phyloP scores from a whole-genome alignment of 2,888 invertebrate genomes.

The Scaptomyza cyrtandrae region DNA sequence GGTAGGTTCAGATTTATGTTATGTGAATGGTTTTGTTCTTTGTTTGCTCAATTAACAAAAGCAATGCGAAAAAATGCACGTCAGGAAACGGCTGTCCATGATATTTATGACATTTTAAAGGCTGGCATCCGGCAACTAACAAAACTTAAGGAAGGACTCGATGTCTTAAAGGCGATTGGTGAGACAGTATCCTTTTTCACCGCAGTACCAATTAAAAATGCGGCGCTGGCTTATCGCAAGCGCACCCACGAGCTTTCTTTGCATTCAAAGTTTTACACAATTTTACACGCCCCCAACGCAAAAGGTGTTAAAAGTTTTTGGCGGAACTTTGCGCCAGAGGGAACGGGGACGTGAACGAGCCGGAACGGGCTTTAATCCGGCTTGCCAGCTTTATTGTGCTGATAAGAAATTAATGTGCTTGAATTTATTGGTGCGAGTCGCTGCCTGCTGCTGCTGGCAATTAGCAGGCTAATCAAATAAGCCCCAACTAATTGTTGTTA shows the following conservation, averaged over 20 bases:
- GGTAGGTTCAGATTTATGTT: constrained; percentile 49
- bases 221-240: constrained; percentile 73
- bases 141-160: constrained; percentile 2
- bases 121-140: constrained; percentile 34
- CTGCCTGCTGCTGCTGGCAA: constrained; percentile 51
- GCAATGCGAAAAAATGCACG: constrained; percentile 23
- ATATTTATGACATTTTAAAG: constrained; percentile 75
- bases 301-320: constrained; percentile 57
- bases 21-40: constrained; percentile 28
- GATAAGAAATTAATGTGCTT: constrained; percentile 73
- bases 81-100: constrained; percentile 57
- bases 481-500: constrained; percentile 58
- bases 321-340: constrained; percentile 40
- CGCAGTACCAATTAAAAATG: constrained; percentile 72
- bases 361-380: constrained; percentile 65
- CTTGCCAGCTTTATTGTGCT: constrained; percentile 63
- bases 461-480: constrained; percentile 71
- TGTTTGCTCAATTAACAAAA: constrained; percentile 55
- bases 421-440: constrained; percentile 70
- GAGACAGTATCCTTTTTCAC: constrained; percentile 2
- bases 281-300: constrained; percentile 20
- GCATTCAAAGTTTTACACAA: constrained; percentile 57
- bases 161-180: constrained; percentile 35
- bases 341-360: constrained; percentile 3
- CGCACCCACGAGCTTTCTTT: constrained; percentile 66